Evolutionary conservation across 2,888 invertebrate species (phyloP), one percentile per base, ranked within the genome.

Genomic region (Xanthorhoe spadicearia): DNA sequence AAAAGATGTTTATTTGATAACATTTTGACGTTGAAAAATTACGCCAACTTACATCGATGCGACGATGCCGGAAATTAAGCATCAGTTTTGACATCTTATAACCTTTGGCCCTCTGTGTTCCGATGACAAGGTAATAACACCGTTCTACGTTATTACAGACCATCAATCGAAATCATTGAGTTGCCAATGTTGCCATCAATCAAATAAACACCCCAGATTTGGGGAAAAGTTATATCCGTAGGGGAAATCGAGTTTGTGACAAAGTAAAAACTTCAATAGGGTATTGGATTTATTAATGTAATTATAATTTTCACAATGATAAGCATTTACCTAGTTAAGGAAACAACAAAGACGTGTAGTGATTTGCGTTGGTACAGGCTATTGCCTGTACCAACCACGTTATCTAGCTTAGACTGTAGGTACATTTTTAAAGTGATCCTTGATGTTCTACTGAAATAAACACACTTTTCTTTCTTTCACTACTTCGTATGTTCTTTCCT

Each of bases 211-310:
- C 48, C 15, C 48, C 17, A 15, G 13, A 8, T 48, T 74, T 52
- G 49, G 15, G 72, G 74, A 80, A 15, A 80, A 85, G 81, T 81
- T 78, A 84, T 85, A 83, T 84, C 86, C 86, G 80, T 66, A 49
- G 68, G 70, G 86, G 84, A 84, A 81, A 85, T 85, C 77, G 81
- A 80, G 74, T 17, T 32, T 32, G 32, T 32, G 46, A 19, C 18
- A 15, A 46, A 46, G 46, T 46, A 17, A 48, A 13, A 48, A 13
- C 38, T 43, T 13, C 38, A 43, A 10, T 13, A 13, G 13, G 13
- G 10, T 9, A 38, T 38, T 43, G 13, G 13, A 13, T 13, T 43
- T 13, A 13, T 43, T 43, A 13, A 32, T 6, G 32, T 32, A 32
- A 5, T 32, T 32, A 32, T 32, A 23, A 23, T 23, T 23, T 23